These are phyloP conservation scores for Battus philenor DNA, from an alignment of 1,140 invertebrate genomes.

Conservation along the genomic window DNA sequence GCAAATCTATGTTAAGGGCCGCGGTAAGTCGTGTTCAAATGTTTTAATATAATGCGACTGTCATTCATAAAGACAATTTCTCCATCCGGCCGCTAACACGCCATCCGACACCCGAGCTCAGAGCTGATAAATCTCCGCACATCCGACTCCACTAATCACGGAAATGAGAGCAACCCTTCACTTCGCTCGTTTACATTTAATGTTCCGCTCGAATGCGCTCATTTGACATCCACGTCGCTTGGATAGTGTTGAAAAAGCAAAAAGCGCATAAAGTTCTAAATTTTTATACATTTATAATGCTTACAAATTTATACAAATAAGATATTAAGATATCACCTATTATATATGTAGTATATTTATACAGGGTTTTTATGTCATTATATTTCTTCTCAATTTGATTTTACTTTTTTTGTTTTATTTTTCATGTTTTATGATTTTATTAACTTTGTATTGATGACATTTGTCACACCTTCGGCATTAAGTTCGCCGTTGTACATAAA, in stretches of 20 bases:
- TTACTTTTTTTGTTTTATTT: too few relatives aligned
- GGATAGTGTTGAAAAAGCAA: neutral
- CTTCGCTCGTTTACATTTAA: constrained; percentile 33
- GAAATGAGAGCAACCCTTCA: constrained; percentile 64
- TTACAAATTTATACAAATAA: too few relatives aligned
- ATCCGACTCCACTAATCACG: constrained; percentile 53
- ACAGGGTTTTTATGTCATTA: too few relatives aligned
- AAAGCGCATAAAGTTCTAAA: too few relatives aligned
- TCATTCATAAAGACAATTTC: constrained; percentile 52
- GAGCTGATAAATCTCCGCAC: constrained; percentile 60
- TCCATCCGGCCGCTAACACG: constrained; percentile 41
- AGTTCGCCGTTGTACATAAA: too few relatives aligned
- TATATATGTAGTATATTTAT: too few relatives aligned
- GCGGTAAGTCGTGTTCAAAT: constrained; percentile 67
- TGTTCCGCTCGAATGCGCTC: constrained; percentile 31
- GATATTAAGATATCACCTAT: too few relatives aligned
- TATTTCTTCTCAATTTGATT: too few relatives aligned
- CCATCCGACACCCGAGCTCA: constrained; percentile 53
- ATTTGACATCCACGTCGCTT: constrained; percentile 1
- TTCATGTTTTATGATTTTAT: too few relatives aligned
- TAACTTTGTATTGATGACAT: too few relatives aligned
- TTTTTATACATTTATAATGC: too few relatives aligned
- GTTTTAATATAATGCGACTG: constrained; percentile 67
- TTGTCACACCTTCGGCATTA: too few relatives aligned
- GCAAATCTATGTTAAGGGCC: constrained; percentile 49